Conservation (phyloP, 2,113 vertebrate genomes). For the Bubo scandiacus region DNA sequence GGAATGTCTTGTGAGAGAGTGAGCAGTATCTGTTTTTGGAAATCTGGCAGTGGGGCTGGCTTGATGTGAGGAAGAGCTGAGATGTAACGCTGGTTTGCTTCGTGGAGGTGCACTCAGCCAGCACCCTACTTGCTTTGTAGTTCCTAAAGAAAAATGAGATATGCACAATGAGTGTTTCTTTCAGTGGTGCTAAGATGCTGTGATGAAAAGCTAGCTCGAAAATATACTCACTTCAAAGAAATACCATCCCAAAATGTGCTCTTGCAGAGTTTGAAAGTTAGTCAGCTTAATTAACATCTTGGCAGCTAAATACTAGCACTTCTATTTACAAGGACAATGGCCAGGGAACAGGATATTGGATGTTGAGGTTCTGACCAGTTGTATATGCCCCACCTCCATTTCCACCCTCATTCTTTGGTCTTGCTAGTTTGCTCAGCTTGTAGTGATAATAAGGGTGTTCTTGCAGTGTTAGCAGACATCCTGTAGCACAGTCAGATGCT, state of each 20-base stretch:
- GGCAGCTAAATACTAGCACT: background rate
- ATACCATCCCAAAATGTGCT: background rate
- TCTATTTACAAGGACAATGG: background rate
- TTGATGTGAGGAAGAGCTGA: background rate
- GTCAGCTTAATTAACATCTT: background rate
- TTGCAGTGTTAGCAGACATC: background rate
- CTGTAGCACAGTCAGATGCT: background rate
- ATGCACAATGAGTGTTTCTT: background rate
- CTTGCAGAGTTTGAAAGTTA: background rate
- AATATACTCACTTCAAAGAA: background rate
- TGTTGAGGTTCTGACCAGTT: background rate
- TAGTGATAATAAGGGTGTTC: background rate
- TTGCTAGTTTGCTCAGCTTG: background rate
- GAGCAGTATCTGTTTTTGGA: background rate
- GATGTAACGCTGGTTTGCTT: background rate
- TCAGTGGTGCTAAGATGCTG: background rate
- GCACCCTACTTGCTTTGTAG: background rate
- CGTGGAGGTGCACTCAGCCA: background rate
- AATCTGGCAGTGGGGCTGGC: background rate
- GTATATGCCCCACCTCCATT: background rate
- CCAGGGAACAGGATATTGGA: background rate
- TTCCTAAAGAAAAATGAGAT: background rate
- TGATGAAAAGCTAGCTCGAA: background rate
- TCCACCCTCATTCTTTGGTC: background rate
- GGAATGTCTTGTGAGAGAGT: background rate